Conservation (phyloP, 2,797 vertebrate genomes). For the Distichodus sexfasciatus region DNA sequence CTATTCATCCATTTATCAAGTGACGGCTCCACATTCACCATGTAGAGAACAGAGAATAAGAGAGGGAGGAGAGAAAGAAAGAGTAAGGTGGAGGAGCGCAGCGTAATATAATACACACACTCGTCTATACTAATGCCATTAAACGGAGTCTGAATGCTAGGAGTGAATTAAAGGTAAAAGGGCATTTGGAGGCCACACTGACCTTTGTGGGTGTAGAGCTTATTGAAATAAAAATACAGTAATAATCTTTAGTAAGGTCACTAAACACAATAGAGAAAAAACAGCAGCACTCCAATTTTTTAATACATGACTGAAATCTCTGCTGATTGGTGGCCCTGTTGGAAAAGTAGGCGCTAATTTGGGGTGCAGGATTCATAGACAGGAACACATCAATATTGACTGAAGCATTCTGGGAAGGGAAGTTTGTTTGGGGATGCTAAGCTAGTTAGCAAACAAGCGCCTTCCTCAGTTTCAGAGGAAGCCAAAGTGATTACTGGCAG, state of each 20-base stretch:
- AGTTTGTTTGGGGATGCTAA: not conserved
- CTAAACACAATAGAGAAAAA: slow-evolving; percentile 5
- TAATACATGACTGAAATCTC: not conserved
- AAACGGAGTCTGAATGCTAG: not conserved
- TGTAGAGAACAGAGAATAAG: not conserved
- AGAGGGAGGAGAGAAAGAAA: not conserved
- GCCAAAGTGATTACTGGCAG: slow-evolving; percentile 26
- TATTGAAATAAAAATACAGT: too few species aligned
- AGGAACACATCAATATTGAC: not conserved
- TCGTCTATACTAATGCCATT: slow-evolving; percentile 32
- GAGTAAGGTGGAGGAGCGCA: too few species aligned
- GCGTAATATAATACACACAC: too few species aligned
- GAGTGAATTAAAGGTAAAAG: too few species aligned
- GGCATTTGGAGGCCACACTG: not conserved
- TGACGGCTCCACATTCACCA: too few species aligned
- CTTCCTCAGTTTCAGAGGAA: not conserved
- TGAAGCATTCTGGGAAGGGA: not conserved
- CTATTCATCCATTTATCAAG: too few species aligned
- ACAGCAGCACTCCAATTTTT: not conserved
- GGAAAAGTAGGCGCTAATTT: not conserved
- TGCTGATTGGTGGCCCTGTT: not conserved
- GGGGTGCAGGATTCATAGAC: not conserved
- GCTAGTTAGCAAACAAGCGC: not conserved
- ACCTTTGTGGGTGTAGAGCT: too few species aligned
- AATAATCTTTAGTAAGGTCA: too few species aligned